Evolutionary conservation across 2,888 invertebrate genomes (phyloP).

Genomic region (Lithophane socia): DNA sequence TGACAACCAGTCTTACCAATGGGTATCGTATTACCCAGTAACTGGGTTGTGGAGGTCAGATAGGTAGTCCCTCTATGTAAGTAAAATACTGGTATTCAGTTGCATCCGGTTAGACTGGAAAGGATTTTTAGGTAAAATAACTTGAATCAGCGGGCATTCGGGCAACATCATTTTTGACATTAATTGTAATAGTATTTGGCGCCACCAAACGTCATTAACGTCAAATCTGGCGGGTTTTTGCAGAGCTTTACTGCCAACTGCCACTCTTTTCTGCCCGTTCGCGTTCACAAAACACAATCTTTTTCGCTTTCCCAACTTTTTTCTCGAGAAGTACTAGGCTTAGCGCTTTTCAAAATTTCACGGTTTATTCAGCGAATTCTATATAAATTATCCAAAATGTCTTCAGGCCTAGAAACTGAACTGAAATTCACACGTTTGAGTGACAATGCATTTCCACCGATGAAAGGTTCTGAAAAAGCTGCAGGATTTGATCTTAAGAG

Average conservation of each 20-base stretch:
- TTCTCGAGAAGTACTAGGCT: neutral
- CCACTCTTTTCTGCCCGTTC: no score
- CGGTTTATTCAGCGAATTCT: constrained; percentile 40
- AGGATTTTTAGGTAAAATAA: neutral
- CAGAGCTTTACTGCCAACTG: no score
- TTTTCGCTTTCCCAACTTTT: neutral
- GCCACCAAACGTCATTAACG: constrained; percentile 21
- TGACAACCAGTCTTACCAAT: no score
- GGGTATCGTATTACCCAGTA: no score
- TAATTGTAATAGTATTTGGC: constrained; percentile 10
- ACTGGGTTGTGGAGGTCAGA: no score
- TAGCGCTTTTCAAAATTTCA: constrained; percentile 57
- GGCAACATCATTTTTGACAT: constrained; percentile 18
- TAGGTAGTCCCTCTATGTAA: no score
- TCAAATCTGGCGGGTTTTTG: constrained; percentile 20
- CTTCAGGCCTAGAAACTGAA: constrained; percentile 74
- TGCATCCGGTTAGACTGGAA: no score
- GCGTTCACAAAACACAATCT: no score
- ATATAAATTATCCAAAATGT: constrained; percentile 73
- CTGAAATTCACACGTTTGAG: constrained; percentile 95
- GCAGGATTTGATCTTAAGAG: constrained; percentile 98
- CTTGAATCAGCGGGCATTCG: neutral
- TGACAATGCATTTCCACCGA: constrained; percentile 95
- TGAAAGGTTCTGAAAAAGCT: constrained; percentile 95
- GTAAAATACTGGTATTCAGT: no score